Evolutionary conservation across 2,888 invertebrate genomes (phyloP).

Genomic region (Trimorus sp.): DNA sequence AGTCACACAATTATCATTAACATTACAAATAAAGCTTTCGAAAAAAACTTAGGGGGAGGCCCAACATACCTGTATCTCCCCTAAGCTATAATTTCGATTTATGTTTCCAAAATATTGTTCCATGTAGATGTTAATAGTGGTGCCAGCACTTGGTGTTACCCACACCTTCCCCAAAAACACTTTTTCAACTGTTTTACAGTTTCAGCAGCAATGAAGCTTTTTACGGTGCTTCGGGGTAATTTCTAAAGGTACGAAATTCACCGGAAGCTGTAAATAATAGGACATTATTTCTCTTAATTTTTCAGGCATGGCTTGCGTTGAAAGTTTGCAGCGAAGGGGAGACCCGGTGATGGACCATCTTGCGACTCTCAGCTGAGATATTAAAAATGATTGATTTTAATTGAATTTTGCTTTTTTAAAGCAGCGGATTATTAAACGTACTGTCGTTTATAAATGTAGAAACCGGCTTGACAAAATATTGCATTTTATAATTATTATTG

Average conservation of each 20-base stretch:
- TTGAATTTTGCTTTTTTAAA: constrained; percentile 28
- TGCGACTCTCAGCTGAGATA: constrained; percentile 33
- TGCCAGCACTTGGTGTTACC: background rate
- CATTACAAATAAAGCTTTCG: too few relatives aligned
- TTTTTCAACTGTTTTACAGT: constrained; percentile 38
- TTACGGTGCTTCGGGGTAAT: constrained; percentile 53
- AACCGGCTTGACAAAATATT: too few relatives aligned
- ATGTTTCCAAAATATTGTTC: too few relatives aligned
- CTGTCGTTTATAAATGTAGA: too few relatives aligned
- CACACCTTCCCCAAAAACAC: constrained; percentile 7
- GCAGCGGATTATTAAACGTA: too few relatives aligned
- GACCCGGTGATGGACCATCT: constrained; percentile 51
- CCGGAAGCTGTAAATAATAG: constrained; percentile 62
- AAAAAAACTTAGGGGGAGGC: too few relatives aligned
- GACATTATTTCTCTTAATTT: constrained; percentile 64
- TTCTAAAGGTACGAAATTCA: constrained; percentile 46
- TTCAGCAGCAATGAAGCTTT: constrained; percentile 49
- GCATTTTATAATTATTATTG: too few relatives aligned
- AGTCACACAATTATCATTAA: too few relatives aligned
- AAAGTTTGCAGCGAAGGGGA: constrained; percentile 54
- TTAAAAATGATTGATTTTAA: constrained; percentile 55
- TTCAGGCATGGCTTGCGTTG: constrained; percentile 59
- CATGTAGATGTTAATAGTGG: too few relatives aligned
- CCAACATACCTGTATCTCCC: too few relatives aligned
- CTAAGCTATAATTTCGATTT: too few relatives aligned